Base-by-base conservation (phyloP, 2,888 invertebrate species). In the Tricholauxania praeusta region DNA sequence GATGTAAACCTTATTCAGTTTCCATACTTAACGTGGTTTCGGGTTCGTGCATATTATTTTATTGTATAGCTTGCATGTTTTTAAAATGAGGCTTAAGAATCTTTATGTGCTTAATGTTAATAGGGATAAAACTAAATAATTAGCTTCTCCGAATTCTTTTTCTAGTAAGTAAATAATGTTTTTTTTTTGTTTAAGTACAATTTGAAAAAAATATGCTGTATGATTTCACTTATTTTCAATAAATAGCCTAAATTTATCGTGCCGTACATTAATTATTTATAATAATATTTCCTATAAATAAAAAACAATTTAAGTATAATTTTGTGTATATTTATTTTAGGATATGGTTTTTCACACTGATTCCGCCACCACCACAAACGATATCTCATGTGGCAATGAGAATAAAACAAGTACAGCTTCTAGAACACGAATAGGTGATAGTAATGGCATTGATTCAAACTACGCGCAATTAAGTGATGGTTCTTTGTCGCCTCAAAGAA, bases 321-420 rank as follows among this genome's bases (percentile, higher is more conserved):
- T 28, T 28, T 28, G 28, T 28, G 28, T 28, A 28, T 28, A 28
- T 28, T 39, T 39, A 48, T 75, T 78, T 73, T 76, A 92, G 92
- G 92, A 94, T 82, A 91, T 92, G 73, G 92, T 94, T 79, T 94
- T 91, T 85, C 93, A 94, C 83, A 94, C 94, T 80, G 94, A 94
- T 85, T 92, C 91, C 0, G 93, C 91, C 85, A 92, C 92, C 85
- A 92, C 93, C 83, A 91, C 92, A 84, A 92, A 93, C 70, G 92
- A 93, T 12, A 91, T 92, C 59, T 93, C 93, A 0, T 48, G 55
- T 49, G 71, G 55, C 55, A 65, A 64, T 39, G 39, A 51, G 2
- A 66, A 39, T 39, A 15, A 14, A 5, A 28, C 53, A 60, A 47
- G 57, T 67, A 48, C 72, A 71, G 65, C 65, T 72, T 60, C 71